Evolutionary conservation across 2,797 vertebrate genomes (phyloP), one percentile per base, ranked within the genome.

Genomic region (Remorina albescens): DNA sequence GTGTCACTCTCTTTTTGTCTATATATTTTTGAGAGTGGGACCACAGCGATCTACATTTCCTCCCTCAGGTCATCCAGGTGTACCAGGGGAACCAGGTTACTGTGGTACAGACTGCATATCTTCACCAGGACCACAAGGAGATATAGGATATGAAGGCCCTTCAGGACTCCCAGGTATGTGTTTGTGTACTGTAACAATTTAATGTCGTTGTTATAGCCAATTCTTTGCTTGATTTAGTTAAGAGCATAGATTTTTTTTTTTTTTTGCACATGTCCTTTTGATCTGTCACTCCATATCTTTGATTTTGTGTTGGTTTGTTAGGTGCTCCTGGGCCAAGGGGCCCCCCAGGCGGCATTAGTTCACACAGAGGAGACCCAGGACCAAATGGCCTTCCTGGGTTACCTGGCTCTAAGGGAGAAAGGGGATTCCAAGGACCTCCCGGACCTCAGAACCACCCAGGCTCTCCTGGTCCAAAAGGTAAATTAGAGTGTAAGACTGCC

Each of bases 321-420:
- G 90, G 90, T 54, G 60, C 19, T 67, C 67, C 74, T 60, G 92
- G 92, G 2, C 9, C 13, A 21, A 80, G 2, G 6, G 90, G 91
- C 1, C 25, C 9, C 32, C 74, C 80, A 58, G 82, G 87, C 3
- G 8, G 4, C 2, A 65, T 0, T 1, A 26, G 21, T 47, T 21
- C 2, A 2, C 30, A 6, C 21, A 80, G 67, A 59, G 92, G 92
- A 67, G 82, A 91, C 39, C 76, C 53, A 32, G 92, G 92, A 26
- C 73, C 41, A 42, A 0, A 1, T 49, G 91, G 90, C 16, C 55
- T 42, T 13, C 68, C 37, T n/a, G 92, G 92, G 4, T 63, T 56
- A 47, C 60, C 56, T 54, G 91, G 91, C 9, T 7, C 0, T 6
- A 89, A 62, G 41, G 91, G 90, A 41, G n/a, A 42, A 4, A 57